phyloP scores from a whole-genome alignment of 2,113 vertebrate species.

The Onychostruthus taczanowskii region DNA sequence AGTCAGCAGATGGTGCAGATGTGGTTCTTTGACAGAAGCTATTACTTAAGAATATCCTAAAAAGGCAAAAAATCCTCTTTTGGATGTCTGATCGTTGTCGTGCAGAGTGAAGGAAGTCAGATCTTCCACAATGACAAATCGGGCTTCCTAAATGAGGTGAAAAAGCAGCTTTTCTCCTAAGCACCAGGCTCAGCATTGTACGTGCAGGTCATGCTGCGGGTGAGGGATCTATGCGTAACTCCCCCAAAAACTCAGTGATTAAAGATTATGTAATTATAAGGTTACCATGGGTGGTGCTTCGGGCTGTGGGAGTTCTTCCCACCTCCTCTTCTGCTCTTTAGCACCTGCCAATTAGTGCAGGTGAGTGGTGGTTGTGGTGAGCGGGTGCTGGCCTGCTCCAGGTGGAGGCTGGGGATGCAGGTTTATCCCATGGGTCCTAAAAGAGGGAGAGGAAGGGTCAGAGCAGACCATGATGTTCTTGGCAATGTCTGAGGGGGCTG shows the following conservation, averaged over 20 bases:
- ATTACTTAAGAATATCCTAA: neutral
- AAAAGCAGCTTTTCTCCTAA: neutral
- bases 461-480: neutral
- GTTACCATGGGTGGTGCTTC: neutral
- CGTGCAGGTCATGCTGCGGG: accelerated
- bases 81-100: neutral
- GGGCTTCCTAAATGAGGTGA: neutral
- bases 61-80: neutral
- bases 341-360: neutral
- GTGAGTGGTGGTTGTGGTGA: neutral
- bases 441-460: neutral
- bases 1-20: neutral
- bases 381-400: neutral
- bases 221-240: no score
- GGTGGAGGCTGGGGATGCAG: neutral
- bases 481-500: accelerated
- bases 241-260: no score
- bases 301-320: neutral
- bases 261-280: neutral
- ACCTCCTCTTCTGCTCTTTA: neutral
- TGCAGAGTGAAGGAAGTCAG: neutral
- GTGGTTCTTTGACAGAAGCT: neutral
- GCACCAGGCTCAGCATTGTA: accelerated
- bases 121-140: neutral
- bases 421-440: neutral